Evolutionary conservation across 2,797 vertebrate genomes (phyloP).

Genomic region (Tachyglossus aculeatus): DNA sequence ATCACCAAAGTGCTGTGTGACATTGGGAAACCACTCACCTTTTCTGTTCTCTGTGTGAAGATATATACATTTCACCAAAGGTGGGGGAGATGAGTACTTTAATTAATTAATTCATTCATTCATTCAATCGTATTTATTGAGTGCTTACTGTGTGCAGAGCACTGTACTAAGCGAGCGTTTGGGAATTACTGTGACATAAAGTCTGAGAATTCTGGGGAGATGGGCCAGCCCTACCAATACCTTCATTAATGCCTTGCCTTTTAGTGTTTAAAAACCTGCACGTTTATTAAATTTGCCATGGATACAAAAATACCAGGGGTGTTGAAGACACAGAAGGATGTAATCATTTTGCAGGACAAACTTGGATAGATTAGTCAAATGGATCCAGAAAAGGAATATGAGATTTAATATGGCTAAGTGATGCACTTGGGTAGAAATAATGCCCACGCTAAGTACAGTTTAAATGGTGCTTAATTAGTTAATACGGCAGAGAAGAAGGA

Average conservation of each 20-base stretch:
- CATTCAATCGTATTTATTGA: too few relatives aligned
- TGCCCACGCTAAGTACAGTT: slow-evolving; percentile 37
- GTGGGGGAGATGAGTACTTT: too few relatives aligned
- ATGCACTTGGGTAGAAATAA: slow-evolving; percentile 62
- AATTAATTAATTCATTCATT: too few relatives aligned
- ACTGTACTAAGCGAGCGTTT: too few relatives aligned
- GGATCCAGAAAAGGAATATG: slow-evolving; percentile 51
- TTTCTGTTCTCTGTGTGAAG: too few relatives aligned
- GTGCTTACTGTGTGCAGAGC: too few relatives aligned
- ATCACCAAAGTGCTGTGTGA: too few relatives aligned
- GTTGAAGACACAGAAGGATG: slow-evolving; percentile 47
- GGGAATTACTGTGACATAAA: not conserved
- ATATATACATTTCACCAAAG: too few relatives aligned
- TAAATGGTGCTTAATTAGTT: slow-evolving; percentile 56
- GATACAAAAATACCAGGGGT: slow-evolving; percentile 53
- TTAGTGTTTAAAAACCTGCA: slow-evolving; percentile 19
- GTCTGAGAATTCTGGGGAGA: not conserved
- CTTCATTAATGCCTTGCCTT: not conserved
- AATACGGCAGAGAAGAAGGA: slow-evolving; percentile 35
- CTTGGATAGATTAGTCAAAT: slow-evolving; percentile 54
- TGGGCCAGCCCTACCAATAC: not conserved
- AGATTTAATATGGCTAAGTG: slow-evolving; percentile 60
- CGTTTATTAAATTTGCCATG: slow-evolving; percentile 50
- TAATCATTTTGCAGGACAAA: slow-evolving; percentile 51
- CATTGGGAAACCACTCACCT: too few relatives aligned